Conservation (phyloP, 2,113 vertebrate species). For the Trichechus manatus region DNA sequence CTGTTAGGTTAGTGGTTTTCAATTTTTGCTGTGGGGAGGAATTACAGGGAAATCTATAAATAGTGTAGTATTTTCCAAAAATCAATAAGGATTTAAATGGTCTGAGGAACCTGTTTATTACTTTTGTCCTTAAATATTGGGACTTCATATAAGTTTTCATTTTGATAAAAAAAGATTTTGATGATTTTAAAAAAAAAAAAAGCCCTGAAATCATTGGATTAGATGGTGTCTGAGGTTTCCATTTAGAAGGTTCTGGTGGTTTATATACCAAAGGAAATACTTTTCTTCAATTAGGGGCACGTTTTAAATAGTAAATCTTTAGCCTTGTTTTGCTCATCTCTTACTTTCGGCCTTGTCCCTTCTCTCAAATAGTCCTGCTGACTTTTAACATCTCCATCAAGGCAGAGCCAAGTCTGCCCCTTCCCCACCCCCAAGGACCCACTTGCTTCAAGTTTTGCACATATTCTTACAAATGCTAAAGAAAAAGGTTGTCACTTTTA, state of each 20-base stretch:
- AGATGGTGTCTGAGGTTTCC: slow-evolving; percentile 47
- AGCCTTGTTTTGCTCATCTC: background rate
- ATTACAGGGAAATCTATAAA: background rate
- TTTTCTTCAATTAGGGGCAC: slow-evolving; percentile 18
- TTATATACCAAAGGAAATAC: slow-evolving; percentile 50
- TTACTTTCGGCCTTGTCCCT: background rate
- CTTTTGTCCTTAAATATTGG: slow-evolving; percentile 47
- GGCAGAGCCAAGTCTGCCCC: slow-evolving; percentile 52
- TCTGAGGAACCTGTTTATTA: slow-evolving; percentile 19
- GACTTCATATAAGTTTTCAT: slow-evolving; percentile 59
- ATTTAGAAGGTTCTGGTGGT: slow-evolving; percentile 38
- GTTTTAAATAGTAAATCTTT: slow-evolving; percentile 48
- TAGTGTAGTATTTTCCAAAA: slow-evolving; percentile 21
- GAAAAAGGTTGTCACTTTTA: background rate
- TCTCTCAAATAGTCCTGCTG: background rate
- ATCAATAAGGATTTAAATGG: slow-evolving; percentile 30
- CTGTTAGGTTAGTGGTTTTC: background rate
- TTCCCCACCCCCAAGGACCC: background rate
- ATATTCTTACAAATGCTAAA: slow-evolving; percentile 50
- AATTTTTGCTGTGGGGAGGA: background rate
- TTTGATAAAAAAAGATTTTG: slow-evolving; percentile 55
- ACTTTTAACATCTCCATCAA: slow-evolving; percentile 5
- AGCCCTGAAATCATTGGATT: slow-evolving; percentile 1
- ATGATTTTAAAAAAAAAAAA: slow-evolving; percentile 6
- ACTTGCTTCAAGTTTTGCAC: slow-evolving; percentile 21